Conservation (phyloP, 1,140 invertebrate genomes). For the Pararge aegeria region DNA sequence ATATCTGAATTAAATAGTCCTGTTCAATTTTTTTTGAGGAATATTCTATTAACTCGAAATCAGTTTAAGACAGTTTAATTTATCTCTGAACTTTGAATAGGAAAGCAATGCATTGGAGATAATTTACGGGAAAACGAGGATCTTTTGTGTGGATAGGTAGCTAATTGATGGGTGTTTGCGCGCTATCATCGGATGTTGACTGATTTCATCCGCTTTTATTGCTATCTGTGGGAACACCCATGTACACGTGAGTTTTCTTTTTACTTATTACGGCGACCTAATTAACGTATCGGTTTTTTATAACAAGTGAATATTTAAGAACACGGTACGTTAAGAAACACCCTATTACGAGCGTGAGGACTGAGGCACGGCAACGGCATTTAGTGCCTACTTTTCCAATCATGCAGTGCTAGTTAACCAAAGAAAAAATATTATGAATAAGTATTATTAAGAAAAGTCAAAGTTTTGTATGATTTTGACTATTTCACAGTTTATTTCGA, state of each 20-base stretch:
- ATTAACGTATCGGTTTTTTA: too few relatives aligned
- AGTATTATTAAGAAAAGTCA: too few relatives aligned
- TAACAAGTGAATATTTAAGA: too few relatives aligned
- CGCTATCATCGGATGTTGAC: slow-evolving; percentile 47
- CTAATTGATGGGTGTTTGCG: slow-evolving; percentile 36
- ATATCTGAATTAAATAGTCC: neutral
- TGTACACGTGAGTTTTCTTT: slow-evolving; percentile 1
- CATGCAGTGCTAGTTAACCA: too few relatives aligned
- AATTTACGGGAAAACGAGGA: slow-evolving; percentile 14
- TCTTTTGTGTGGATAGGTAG: neutral
- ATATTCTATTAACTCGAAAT: too few relatives aligned
- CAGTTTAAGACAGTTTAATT: neutral
- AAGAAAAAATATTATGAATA: too few relatives aligned
- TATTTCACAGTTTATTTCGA: too few relatives aligned
- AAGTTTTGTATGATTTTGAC: too few relatives aligned
- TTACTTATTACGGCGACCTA: neutral
- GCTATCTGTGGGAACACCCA: slow-evolving; percentile 39
- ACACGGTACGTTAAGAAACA: too few relatives aligned
- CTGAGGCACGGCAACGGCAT: too few relatives aligned
- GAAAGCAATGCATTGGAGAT: neutral
- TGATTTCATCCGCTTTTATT: slow-evolving; percentile 47
- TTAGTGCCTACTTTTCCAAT: too few relatives aligned
- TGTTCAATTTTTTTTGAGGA: neutral
- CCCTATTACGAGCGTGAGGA: too few relatives aligned
- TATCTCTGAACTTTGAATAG: neutral